Percentiles rank a stretch among this genome's conserved stretches.
These are phyloP conservation scores for Nephrotoma appendiculata DNA, from an alignment of 2,888 invertebrate species.

Conservation along the genomic window DNA sequence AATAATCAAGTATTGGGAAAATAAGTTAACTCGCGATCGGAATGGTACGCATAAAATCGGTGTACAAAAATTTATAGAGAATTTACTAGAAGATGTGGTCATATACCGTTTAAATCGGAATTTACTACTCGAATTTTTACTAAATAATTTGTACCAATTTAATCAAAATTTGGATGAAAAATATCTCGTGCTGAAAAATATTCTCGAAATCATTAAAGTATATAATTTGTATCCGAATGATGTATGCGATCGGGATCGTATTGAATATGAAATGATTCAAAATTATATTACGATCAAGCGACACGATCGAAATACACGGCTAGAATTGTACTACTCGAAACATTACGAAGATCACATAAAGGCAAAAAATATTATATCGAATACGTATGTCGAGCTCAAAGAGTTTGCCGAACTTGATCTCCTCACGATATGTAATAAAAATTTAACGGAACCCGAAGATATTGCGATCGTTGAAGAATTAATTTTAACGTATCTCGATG, in stretches of 20 bases:
- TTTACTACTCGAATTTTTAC: constrained; percentile 47
- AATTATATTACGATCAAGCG: constrained; percentile 20
- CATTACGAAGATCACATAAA: constrained; percentile 29
- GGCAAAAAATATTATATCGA: constrained; percentile 28
- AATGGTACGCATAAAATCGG: not conserved
- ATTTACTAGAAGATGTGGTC: not conserved
- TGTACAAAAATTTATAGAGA: not conserved
- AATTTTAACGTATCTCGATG: constrained; percentile 36
- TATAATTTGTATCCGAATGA: constrained; percentile 30
- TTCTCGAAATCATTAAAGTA: constrained; percentile 27
- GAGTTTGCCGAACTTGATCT: constrained; percentile 30
- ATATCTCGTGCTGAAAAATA: constrained; percentile 33
- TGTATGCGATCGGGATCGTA: constrained; percentile 28
- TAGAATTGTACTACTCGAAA: constrained; percentile 27
- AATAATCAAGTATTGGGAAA: constrained; percentile 34
- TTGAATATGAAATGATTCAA: constrained; percentile 30
- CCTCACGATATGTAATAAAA: constrained; percentile 18
- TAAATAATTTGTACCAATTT: constrained; percentile 39
- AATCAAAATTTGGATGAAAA: constrained; percentile 26
- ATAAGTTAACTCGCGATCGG: constrained; percentile 44
- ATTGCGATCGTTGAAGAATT: constrained; percentile 24
- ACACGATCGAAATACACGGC: constrained; percentile 11
- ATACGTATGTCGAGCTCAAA: constrained; percentile 29
- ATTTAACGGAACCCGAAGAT: constrained; percentile 14
- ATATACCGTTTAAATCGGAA: constrained; percentile 42